Evolutionary conservation across 2,888 invertebrate genomes (phyloP).

Genomic region (Drosophila putrida): DNA sequence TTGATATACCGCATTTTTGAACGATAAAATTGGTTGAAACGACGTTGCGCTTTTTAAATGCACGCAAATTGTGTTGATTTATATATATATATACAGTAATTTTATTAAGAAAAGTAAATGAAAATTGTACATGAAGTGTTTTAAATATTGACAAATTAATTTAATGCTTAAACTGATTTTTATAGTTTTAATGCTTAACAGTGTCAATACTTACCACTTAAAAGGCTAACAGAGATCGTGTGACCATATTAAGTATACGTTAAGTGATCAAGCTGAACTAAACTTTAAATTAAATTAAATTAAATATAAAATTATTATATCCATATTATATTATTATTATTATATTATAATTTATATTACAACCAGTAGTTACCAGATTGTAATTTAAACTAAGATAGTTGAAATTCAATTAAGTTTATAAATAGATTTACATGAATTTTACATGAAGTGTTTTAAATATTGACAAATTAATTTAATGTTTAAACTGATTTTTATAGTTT

Average conservation of each 20-base stretch:
- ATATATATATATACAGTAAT: conserved; percentile 55
- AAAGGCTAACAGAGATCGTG: too few species aligned
- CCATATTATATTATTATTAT: too few species aligned
- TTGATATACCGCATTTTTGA: conserved; percentile 66
- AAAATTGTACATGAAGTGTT: conserved; percentile 43
- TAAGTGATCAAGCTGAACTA: neutral
- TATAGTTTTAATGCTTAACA: neutral
- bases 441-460: conserved; percentile 54
- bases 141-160: conserved; percentile 43
- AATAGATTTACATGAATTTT: conserved; percentile 11
- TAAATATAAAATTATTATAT: neutral
- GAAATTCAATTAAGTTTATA: neutral
- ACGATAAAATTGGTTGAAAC: conserved; percentile 41
- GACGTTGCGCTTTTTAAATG: conserved; percentile 57
- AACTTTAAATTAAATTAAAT: too few species aligned
- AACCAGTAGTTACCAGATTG: too few species aligned
- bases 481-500: neutral
- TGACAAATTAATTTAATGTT: conserved; percentile 27
- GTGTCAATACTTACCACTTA: too few species aligned
- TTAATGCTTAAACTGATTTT: neutral
- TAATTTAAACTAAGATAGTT: too few species aligned
- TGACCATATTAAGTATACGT: conserved; percentile 1
- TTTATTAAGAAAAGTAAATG: conserved; percentile 67
- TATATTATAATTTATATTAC: too few species aligned
- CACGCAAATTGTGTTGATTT: conserved; percentile 52